Base-by-base conservation (phyloP, 2,888 invertebrate genomes). In the Ennomos quercinarius region DNA sequence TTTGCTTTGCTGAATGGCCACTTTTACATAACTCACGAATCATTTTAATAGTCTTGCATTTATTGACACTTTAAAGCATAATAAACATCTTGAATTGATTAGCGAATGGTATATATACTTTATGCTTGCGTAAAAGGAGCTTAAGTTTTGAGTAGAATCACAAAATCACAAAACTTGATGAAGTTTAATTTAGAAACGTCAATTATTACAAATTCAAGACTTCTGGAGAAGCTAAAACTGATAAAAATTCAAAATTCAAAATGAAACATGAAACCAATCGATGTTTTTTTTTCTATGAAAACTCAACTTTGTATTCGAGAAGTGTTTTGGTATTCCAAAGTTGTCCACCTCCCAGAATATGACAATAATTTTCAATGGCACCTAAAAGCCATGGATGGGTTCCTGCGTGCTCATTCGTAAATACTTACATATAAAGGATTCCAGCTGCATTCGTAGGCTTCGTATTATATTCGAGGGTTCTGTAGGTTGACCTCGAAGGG, bases 331-430 rank as follows among this genome's bases (percentile, higher is more conserved):
- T 57, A 57, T 61, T 61, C 57, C 10, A 42, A 37, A 61, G 48
- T 41, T 43, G 40, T 57, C 35, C 10, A 17, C 43, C 45, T 45
- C 50, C 37, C 11, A 55, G 51, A 54, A 55, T 39, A 44, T 50
- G 52, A 50, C 49, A 52, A 44, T 44, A 49, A 57, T 55, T 58
- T 53, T 41, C 51, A 54, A 60, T 54, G 54, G 50, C 63, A 60
- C 36, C 47, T 49, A 27, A 58, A 55, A 47, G 52, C 53, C 53
- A 47, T 50, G 56, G 52, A 47, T 50, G 56, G 52, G 54, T 38
- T 27, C 27, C 4, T 27, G 17, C 40, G 34, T n/a, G 11, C 13
- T 46, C 17, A 42, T 10, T 36, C 46, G 46, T 46, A 45, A 45
- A 45, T 44, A 17, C 17, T 17, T 17, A 34, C 45, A 46, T 36